Conservation (phyloP, 30 jellyfish, hydroid and myxozoan species). For the Rhopilema esculentum region DNA sequence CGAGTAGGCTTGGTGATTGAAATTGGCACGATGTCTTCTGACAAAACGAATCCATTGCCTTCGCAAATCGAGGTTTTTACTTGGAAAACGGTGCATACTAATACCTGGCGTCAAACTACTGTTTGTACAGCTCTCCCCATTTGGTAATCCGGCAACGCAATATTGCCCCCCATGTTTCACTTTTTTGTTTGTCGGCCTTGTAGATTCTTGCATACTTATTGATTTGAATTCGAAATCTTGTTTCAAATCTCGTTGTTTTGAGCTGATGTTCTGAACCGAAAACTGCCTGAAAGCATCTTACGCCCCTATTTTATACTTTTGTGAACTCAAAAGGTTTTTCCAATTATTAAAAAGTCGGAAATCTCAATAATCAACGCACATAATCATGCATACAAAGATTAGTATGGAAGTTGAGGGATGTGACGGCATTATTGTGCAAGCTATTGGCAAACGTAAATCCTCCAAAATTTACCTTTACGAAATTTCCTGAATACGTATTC, state of each 20-base stretch:
- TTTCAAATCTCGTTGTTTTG: not conserved
- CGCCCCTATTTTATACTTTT: not conserved
- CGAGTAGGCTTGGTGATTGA: constrained; percentile 6
- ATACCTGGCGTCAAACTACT: constrained; percentile 12
- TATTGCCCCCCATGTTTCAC: constrained; percentile 14
- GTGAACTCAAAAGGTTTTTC: not conserved
- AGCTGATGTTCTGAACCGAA: not conserved
- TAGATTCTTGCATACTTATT: constrained; percentile 1
- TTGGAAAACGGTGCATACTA: constrained; percentile 3
- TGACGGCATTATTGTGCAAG: not conserved
- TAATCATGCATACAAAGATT: not conserved
- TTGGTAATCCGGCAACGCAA: not conserved
- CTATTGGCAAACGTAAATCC: not conserved
- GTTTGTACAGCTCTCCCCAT: constrained; percentile 6
- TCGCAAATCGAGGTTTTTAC: not conserved
- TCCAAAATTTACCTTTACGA: not conserved
- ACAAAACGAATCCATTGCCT: constrained; percentile 2
- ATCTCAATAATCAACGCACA: not conserved
- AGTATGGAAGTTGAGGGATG: not conserved
- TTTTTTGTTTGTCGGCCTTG: not conserved
- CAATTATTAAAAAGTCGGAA: not conserved
- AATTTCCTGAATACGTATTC: not conserved
- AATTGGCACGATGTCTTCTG: not conserved
- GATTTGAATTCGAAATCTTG: not conserved
- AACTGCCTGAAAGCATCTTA: not conserved